phyloP scores from a whole-genome alignment of 2,797 vertebrate species.

The Tympanoctomys barrerae region DNA sequence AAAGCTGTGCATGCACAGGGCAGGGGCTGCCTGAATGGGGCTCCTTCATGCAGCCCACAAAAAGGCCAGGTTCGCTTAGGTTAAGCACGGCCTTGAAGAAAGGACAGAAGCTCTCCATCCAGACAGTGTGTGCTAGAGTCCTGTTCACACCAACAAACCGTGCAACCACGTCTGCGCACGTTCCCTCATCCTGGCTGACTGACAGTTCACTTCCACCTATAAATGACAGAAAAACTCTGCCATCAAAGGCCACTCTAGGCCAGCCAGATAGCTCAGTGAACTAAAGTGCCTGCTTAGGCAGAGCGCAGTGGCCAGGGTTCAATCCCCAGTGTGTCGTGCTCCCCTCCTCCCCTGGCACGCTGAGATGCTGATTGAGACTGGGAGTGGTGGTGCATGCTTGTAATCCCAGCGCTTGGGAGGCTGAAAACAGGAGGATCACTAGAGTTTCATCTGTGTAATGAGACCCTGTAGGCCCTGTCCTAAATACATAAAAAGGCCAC shows the following conservation, averaged over 20 bases:
- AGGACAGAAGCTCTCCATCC: neutral
- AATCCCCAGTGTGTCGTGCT: too few species aligned
- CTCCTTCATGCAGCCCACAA: neutral
- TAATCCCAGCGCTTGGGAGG: too few species aligned
- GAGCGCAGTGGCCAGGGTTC: too few species aligned
- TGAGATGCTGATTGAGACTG: too few species aligned
- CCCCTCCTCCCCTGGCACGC: too few species aligned
- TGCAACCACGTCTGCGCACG: neutral
- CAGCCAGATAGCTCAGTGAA: too few species aligned
- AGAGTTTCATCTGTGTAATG: too few species aligned
- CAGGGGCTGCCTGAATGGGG: neutral
- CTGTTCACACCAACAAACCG: neutral
- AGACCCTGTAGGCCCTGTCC: too few species aligned
- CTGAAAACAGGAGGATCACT: too few species aligned
- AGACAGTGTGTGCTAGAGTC: neutral
- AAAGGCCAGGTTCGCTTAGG: neutral
- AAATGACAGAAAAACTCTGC: neutral
- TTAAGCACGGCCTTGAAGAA: neutral
- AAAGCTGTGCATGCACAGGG: neutral
- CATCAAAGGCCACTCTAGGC: neutral
- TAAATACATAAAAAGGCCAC: neutral
- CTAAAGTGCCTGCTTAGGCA: too few species aligned
- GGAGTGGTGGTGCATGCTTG: too few species aligned
- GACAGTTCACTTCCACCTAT: neutral
- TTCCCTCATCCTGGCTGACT: neutral